Evolutionary conservation across 2,797 vertebrate species (phyloP), one percentile per base, ranked within the genome.

Genomic region (Erpetoichthys calabaricus): DNA sequence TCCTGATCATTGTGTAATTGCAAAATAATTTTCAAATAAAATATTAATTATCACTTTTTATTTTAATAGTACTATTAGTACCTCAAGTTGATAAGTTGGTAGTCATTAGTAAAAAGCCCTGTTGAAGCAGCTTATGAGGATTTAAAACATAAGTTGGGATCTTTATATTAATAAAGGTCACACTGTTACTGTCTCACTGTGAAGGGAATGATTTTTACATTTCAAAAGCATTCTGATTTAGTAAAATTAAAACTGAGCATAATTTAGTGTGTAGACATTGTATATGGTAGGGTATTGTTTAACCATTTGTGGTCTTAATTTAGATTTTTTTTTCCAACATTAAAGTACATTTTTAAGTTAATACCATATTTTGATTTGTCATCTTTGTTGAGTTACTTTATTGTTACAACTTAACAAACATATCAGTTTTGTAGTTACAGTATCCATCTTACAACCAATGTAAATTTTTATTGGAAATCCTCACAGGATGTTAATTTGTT

Each of bases 121-220:
- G 47, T 64, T 57, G 46, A 67, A 61, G 25, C 56, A 63, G 55
- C 57, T 73, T 70, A 54, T 63, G 64, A 67, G 42, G 45, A 60
- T 66, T 58, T 5, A 10, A 59, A 62, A 67, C 58, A 64, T 67
- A 57, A 47, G 53, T 59, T 61, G 56, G 62, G 57, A 51, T 52
- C 61, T 60, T 63, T 6, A 46, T 58, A 64, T 42, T 59, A 56
- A 65, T 63, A 61, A 61, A 68, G 61, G 53, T 57, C 47, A 59
- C 62, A 65, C 42, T n/a, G 55, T 68, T 67, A 56, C 45, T 61
- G 52, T 57, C 57, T 43, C 51, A 61, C 55, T 64, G 64, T 59
- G 46, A 42, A 63, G 5, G 46, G 5, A 46, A 42, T 57, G 4
- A 45, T 3, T 47, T 6, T 65, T n/a, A 43, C 8, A 54, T 8